Conservation (phyloP, 2,113 vertebrate genomes). For the Polyodon spathula region DNA sequence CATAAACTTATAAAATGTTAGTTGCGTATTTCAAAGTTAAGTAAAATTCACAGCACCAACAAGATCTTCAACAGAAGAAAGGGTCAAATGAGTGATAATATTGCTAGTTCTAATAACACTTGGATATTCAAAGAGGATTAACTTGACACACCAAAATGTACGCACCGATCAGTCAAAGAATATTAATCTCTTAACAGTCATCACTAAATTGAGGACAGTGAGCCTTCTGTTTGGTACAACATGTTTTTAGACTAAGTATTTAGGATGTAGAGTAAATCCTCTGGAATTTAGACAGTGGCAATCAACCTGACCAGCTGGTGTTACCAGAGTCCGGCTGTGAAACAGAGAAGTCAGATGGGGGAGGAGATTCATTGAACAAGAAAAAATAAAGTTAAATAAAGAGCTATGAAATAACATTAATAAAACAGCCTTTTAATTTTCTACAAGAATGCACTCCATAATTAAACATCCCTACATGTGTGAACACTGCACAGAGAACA, state of each 20-base stretch:
- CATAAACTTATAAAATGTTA: too few relatives aligned
- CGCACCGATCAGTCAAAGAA: neutral
- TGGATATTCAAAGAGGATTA: neutral
- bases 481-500: neutral
- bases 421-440: neutral
- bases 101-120: too few relatives aligned
- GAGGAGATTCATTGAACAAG: neutral
- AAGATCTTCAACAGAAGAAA: too few relatives aligned
- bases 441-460: neutral
- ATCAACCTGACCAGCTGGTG: neutral
- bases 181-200: neutral
- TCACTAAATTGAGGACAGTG: neutral
- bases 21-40: too few relatives aligned
- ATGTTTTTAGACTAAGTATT: neutral
- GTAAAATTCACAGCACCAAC: too few relatives aligned
- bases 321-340: neutral
- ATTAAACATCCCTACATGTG: neutral
- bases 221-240: neutral
- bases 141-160: neutral
- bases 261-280: neutral
- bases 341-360: neutral
- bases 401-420: constrained; percentile 1
- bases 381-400: neutral
- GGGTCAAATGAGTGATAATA: too few relatives aligned
- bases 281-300: neutral